phyloP scores from a whole-genome alignment of 2,888 invertebrate genomes.

The Apotomis capreana region DNA sequence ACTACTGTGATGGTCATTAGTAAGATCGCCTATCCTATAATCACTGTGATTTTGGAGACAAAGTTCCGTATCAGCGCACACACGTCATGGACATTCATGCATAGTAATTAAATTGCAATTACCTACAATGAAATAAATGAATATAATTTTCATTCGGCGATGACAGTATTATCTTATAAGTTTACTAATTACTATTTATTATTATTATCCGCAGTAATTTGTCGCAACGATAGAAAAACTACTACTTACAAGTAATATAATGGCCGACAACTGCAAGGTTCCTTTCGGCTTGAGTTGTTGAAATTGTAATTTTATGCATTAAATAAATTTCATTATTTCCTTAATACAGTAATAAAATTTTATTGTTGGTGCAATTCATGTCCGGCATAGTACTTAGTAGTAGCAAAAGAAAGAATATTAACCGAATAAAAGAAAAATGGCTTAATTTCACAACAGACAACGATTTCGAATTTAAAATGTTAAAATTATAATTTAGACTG shows the following conservation, averaged over 20 bases:
- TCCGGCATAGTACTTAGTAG: too few relatives aligned
- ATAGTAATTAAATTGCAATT: slow-evolving; percentile 15
- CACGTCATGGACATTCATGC: background rate
- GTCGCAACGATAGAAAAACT: background rate
- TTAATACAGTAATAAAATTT: too few relatives aligned
- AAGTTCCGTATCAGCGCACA: background rate
- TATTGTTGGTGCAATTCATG: too few relatives aligned
- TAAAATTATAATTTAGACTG: too few relatives aligned
- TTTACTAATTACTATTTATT: background rate
- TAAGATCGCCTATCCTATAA: background rate
- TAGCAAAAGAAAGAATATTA: too few relatives aligned
- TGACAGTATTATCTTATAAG: background rate
- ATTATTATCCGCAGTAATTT: too few relatives aligned
- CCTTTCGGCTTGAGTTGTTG: background rate
- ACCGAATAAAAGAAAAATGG: too few relatives aligned
- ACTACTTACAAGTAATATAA: background rate
- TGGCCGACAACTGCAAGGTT: background rate
- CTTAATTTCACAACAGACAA: too few relatives aligned
- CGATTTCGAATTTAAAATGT: too few relatives aligned
- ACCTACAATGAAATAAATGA: background rate
- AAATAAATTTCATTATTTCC: too few relatives aligned
- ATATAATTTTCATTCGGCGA: background rate
- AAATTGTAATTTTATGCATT: background rate
- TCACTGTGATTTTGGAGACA: slow-evolving; percentile 8
- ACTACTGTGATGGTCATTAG: too few relatives aligned